phyloP scores from a whole-genome alignment of 2,888 invertebrate species.

The Leptinotarsa tumamoca region DNA sequence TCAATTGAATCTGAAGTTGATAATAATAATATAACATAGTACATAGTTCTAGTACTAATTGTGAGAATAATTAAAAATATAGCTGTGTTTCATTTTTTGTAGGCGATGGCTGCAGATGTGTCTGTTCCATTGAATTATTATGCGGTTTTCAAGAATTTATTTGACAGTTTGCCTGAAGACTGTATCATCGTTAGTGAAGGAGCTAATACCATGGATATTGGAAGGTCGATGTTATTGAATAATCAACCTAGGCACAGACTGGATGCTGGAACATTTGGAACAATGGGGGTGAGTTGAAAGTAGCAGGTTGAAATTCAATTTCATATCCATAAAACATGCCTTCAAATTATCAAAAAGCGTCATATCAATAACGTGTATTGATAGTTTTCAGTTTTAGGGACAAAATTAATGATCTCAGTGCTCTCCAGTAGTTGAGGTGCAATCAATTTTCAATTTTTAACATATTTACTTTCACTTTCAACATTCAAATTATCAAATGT shows the following conservation, averaged over 20 bases:
- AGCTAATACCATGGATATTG: constrained; percentile 99
- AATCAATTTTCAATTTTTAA: too few species aligned
- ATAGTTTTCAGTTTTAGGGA: too few species aligned
- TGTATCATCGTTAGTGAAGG: constrained; percentile 96
- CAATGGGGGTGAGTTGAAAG: constrained; percentile 82
- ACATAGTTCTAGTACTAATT: too few species aligned
- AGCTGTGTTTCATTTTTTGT: constrained; percentile 39
- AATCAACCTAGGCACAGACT: constrained; percentile 86
- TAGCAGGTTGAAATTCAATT: background rate
- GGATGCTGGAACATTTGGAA: constrained; percentile 97
- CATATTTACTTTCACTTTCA: too few species aligned
- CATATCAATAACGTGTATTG: too few species aligned
- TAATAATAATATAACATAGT: too few species aligned
- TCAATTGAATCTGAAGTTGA: too few species aligned
- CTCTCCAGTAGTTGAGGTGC: too few species aligned
- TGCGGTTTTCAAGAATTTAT: constrained; percentile 88
- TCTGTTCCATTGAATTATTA: constrained; percentile 92
- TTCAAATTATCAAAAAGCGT: too few species aligned
- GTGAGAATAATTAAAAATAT: background rate
- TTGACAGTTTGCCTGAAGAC: constrained; percentile 81
- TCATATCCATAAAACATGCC: background rate
- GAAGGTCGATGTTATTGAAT: constrained; percentile 89
- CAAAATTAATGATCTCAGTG: too few species aligned
- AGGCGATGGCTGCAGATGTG: constrained; percentile 78
- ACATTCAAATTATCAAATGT: too few species aligned